These are phyloP conservation scores for Rambutsinella grinnellia DNA, from an alignment of 2,888 invertebrate genomes.

Conservation along the genomic window DNA sequence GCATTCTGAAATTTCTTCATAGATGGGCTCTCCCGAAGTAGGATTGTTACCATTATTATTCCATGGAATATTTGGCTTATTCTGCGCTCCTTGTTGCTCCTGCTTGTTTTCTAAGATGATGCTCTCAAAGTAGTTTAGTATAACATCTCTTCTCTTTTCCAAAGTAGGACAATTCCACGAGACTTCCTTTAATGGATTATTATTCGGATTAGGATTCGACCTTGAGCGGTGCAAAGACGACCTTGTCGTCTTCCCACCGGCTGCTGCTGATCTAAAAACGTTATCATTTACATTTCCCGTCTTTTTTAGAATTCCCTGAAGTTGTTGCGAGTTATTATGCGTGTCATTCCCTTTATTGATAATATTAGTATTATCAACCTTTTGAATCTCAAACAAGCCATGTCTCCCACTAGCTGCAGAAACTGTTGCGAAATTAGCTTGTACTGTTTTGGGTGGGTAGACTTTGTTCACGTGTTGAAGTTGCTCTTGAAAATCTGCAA, in stretches of 20 bases:
- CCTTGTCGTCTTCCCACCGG: constrained; percentile 11
- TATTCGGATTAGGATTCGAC: constrained; percentile 43
- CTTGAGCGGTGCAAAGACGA: constrained; percentile 36
- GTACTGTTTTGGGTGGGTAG: constrained; percentile 3
- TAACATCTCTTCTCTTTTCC: constrained; percentile 56
- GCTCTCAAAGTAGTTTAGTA: constrained; percentile 57
- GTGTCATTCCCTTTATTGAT: background rate
- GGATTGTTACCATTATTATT: background rate
- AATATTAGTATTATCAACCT: background rate
- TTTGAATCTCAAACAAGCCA: background rate
- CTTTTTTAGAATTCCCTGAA: constrained; percentile 44
- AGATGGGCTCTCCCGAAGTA: constrained; percentile 49
- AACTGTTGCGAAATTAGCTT: background rate
- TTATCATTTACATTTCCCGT: background rate
- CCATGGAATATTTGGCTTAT: constrained; percentile 38
- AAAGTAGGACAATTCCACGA: constrained; percentile 60
- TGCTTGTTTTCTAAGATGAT: constrained; percentile 52
- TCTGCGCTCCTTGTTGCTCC: constrained; percentile 16
- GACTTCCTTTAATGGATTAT: constrained; percentile 55
- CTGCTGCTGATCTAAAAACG: background rate
- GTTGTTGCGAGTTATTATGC: constrained; percentile 10
- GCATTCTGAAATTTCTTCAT: constrained; percentile 57
- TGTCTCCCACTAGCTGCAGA: background rate
- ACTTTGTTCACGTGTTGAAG: background rate
- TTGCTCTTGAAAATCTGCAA: background rate